phyloP scores from a whole-genome alignment of 2,888 invertebrate genomes.

The Dryobota labecula region DNA sequence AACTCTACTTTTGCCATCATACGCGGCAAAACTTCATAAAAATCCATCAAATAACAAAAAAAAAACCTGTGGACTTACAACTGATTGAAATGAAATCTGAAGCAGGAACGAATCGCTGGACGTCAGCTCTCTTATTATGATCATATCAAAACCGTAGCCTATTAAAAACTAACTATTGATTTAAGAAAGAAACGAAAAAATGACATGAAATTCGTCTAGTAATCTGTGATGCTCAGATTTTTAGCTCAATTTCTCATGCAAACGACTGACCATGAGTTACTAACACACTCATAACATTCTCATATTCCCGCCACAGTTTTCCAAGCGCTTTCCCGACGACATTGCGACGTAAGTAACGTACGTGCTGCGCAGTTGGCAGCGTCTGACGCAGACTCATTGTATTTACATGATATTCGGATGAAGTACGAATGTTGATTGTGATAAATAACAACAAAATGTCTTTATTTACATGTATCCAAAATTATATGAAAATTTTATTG shows the following conservation, averaged over 20 bases:
- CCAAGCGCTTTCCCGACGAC: constrained; percentile 41
- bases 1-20: neutral
- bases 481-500: no score
- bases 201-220: no score
- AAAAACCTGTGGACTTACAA: neutral
- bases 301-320: constrained; percentile 46
- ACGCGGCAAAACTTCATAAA: neutral
- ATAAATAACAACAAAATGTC: constrained; percentile 16
- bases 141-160: no score
- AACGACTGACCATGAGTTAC: constrained; percentile 37
- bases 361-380: constrained; percentile 62
- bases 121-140: neutral
- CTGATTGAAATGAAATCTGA: neutral
- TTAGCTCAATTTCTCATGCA: neutral
- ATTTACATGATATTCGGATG: constrained; percentile 47
- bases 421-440: constrained; percentile 28
- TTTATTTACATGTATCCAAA: neutral
- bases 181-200: no score
- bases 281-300: constrained; percentile 28
- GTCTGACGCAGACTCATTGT: constrained; percentile 48
- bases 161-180: no score
- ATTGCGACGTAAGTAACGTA: constrained; percentile 38
- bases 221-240: no score
- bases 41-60: neutral
- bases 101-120: neutral